Conservation (phyloP, 2,888 invertebrate species). For the Heterodera filipjevi region DNA sequence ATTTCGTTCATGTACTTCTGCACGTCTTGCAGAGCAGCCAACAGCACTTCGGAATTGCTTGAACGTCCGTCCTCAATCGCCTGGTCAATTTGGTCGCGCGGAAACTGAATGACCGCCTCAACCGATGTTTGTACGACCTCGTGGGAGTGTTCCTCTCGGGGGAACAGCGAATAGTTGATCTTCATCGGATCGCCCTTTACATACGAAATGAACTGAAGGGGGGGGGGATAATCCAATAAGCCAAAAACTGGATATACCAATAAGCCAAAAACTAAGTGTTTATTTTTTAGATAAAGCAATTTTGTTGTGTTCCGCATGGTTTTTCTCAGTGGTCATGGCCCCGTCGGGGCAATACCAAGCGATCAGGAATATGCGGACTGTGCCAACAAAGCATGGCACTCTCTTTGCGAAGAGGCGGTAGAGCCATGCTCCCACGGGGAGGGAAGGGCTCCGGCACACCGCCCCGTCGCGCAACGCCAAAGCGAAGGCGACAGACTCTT, state of each 20-base stretch:
- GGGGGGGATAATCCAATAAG: no score
- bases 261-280: constrained; percentile 11
- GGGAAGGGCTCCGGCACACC: not conserved
- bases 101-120: not conserved
- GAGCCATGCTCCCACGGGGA: not conserved
- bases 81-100: not conserved
- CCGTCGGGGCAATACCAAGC: constrained; percentile 12
- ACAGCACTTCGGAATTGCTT: not conserved
- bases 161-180: constrained; percentile 13
- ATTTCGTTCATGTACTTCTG: not conserved
- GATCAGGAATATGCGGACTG: not conserved
- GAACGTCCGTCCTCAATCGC: not conserved
- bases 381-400: not conserved
- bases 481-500: not conserved
- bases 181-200: not conserved
- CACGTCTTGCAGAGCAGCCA: not conserved
- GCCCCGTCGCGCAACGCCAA: not conserved
- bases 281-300: not conserved
- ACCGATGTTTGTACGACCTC: not conserved
- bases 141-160: not conserved
- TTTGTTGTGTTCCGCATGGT: not conserved
- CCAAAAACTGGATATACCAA: no score
- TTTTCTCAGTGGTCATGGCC: constrained; percentile 10
- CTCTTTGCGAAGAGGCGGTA: not conserved
- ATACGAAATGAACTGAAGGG: not conserved